Evolutionary conservation across 2,797 vertebrate genomes (phyloP).

Genomic region (Danio jaintianensis): DNA sequence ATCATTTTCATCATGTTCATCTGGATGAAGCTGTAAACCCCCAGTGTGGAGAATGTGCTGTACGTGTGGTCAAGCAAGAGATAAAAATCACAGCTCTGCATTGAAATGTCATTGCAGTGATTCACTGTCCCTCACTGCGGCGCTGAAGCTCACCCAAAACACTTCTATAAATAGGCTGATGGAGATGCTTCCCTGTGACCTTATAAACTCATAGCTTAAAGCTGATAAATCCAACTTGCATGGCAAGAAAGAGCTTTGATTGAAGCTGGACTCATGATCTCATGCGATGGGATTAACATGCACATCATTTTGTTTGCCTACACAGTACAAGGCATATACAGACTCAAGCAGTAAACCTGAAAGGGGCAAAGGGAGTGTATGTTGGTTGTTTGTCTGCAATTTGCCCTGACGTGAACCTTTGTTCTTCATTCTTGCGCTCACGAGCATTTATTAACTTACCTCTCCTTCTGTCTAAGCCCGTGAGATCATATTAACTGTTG

Average conservation of each 20-base stretch:
- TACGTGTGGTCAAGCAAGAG: slow-evolving; percentile 1
- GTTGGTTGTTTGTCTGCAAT: not conserved
- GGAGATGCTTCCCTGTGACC: slow-evolving; percentile 28
- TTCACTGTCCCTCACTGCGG: not conserved
- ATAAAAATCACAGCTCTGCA: not conserved
- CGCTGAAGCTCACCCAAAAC: not conserved
- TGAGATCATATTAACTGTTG: slow-evolving; percentile 11
- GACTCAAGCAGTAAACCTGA: not conserved
- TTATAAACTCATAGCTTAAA: slow-evolving; percentile 17
- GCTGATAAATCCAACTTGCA: slow-evolving; percentile 16
- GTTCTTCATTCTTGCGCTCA: slow-evolving; percentile 3
- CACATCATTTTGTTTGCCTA: not conserved
- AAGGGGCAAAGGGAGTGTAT: not conserved
- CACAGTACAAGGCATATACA: not conserved
- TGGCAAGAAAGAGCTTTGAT: not conserved
- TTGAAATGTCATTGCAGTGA: slow-evolving; percentile 13
- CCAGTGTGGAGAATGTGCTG: not conserved
- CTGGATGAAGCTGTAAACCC: not conserved
- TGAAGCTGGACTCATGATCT: not conserved
- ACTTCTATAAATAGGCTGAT: slow-evolving; percentile 25
- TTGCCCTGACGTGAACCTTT: slow-evolving; percentile 21
- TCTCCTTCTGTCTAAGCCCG: not conserved
- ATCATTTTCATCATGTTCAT: not conserved
- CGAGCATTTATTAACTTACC: slow-evolving; percentile 36
- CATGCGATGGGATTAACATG: not conserved